Evolutionary conservation across 2,113 vertebrate species (phyloP).

Genomic region (Siniperca chuatsi): DNA sequence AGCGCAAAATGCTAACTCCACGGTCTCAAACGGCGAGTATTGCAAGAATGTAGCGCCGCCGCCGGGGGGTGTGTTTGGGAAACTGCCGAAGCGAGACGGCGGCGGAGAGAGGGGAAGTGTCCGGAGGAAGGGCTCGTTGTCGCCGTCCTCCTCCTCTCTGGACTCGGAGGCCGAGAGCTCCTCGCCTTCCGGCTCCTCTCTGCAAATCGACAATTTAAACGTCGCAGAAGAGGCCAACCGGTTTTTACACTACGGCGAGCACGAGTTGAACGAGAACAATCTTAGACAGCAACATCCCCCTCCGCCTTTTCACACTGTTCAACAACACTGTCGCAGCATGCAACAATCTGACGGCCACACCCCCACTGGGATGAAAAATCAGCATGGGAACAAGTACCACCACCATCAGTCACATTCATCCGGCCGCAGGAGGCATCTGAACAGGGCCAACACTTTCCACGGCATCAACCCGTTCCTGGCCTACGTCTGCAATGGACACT

Average conservation of each 20-base stretch:
- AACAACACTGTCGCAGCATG: constrained; percentile 79
- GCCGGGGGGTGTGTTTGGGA: constrained; percentile 69
- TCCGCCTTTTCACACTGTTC: constrained; percentile 55
- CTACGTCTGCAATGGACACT: constrained; percentile 74
- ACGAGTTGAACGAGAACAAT: constrained; percentile 69
- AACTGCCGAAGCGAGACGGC: constrained; percentile 66
- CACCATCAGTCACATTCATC: constrained; percentile 72
- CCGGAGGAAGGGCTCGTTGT: constrained; percentile 79
- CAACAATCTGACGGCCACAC: constrained; percentile 79
- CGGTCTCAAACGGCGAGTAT: constrained; percentile 85
- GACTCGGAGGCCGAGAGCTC: constrained; percentile 82
- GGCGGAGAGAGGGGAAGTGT: constrained; percentile 65
- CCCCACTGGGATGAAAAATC: constrained; percentile 72
- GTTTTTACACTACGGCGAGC: constrained; percentile 72
- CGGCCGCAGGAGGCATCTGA: constrained; percentile 93
- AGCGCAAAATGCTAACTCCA: constrained; percentile 77
- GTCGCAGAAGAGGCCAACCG: constrained; percentile 66
- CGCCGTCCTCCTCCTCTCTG: constrained; percentile 79
- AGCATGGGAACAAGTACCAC: constrained; percentile 79
- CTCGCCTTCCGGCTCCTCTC: constrained; percentile 71
- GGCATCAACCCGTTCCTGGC: constrained; percentile 91
- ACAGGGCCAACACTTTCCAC: constrained; percentile 93
- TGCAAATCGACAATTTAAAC: constrained; percentile 78
- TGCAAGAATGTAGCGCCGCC: constrained; percentile 58
- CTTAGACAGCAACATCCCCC: constrained; percentile 58